Evolutionary conservation across 2,888 invertebrate genomes (phyloP).

Genomic region (Drosophila anceps): DNA sequence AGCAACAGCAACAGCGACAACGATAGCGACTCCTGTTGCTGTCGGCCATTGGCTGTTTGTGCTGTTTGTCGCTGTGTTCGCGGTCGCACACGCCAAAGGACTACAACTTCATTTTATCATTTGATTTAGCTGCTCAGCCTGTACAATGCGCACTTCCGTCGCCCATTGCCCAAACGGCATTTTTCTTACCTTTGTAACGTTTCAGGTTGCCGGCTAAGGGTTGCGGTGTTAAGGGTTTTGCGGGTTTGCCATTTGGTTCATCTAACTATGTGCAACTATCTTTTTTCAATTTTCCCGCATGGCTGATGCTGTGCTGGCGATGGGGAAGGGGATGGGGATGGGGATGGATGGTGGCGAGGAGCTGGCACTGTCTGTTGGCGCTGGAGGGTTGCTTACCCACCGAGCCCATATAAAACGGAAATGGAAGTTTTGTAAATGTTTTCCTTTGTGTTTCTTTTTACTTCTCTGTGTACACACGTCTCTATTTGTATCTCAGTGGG

Average conservation of each 20-base stretch:
- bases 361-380: constrained; percentile 35
- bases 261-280: constrained; percentile 75
- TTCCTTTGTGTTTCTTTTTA: constrained; percentile 78
- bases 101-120: constrained; percentile 76
- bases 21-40: constrained; percentile 30
- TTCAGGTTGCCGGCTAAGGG: constrained; percentile 28
- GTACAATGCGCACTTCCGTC: constrained; percentile 76
- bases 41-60: constrained; percentile 8
- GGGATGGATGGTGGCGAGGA: background rate
- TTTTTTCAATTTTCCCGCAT: constrained; percentile 79
- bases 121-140: constrained; percentile 77
- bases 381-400: constrained; percentile 6
- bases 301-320: constrained; percentile 35
- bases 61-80: constrained; percentile 23
- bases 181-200: constrained; percentile 49
- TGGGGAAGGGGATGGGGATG: background rate
- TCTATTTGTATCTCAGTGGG: constrained; percentile 13
- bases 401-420: constrained; percentile 80
- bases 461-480: constrained; percentile 35
- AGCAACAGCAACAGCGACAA: background rate
- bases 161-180: constrained; percentile 50
- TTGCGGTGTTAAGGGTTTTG: background rate
- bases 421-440: constrained; percentile 84
- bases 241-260: constrained; percentile 50
- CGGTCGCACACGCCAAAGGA: constrained; percentile 31